phyloP scores from a whole-genome alignment of 2,113 vertebrate genomes.

The Alexandromys fortis region DNA sequence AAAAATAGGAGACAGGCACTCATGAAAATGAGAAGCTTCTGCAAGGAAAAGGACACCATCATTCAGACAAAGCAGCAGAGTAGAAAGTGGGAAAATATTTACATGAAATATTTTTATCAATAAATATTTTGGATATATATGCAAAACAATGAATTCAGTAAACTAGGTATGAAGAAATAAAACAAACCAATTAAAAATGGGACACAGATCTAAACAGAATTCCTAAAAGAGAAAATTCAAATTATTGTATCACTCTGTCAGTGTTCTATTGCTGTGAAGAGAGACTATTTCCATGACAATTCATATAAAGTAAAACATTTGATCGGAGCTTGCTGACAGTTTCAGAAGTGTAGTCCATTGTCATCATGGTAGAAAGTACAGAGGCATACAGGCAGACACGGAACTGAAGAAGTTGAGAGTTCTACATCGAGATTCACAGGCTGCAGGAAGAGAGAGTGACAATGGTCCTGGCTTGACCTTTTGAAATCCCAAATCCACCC shows the following conservation, averaged over 20 bases:
- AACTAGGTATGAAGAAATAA: not conserved
- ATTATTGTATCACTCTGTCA: not conserved
- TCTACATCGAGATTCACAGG: not conserved
- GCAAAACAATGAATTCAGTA: not conserved
- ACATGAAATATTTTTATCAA: not conserved
- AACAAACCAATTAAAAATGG: not conserved
- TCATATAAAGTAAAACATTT: not conserved
- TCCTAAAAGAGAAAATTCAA: not conserved
- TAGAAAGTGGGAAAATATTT: not conserved
- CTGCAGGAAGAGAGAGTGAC: not conserved
- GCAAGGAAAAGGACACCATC: not conserved
- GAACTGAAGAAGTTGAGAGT: not conserved
- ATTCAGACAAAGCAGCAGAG: not conserved
- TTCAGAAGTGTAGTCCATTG: not conserved
- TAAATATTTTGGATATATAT: not conserved
- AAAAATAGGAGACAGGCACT: not conserved
- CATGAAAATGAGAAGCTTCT: not conserved
- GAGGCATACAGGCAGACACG: fast-evolving
- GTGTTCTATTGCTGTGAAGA: not conserved
- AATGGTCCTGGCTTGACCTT: not conserved
- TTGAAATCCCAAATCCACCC: not conserved
- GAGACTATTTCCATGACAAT: not conserved
- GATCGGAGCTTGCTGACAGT: not conserved
- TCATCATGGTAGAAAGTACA: not conserved
- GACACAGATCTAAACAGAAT: not conserved